Conservation (phyloP, 2,888 invertebrate species). For the Hyposoter didymator region DNA sequence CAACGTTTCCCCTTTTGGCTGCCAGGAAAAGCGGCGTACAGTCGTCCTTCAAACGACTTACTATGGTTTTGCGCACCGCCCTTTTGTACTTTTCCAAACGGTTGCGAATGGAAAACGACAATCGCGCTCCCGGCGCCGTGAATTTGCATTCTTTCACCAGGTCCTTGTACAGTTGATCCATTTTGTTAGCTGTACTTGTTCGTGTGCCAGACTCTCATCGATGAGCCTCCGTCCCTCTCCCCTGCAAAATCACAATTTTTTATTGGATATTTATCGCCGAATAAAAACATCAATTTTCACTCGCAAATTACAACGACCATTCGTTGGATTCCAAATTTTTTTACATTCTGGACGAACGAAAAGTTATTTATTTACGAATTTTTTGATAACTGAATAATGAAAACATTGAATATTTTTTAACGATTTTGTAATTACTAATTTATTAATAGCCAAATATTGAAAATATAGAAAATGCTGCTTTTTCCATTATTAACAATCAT, state of each 20-base stretch:
- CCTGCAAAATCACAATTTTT: not conserved
- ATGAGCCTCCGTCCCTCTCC: not conserved
- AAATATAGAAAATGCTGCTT: too few species aligned
- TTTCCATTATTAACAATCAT: not conserved
- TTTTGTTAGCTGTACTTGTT: constrained; percentile 68
- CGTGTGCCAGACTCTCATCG: constrained; percentile 11
- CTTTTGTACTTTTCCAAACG: constrained; percentile 87
- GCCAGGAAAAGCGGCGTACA: constrained; percentile 93
- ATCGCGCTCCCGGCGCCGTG: constrained; percentile 89
- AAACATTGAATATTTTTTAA: not conserved
- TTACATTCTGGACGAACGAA: not conserved
- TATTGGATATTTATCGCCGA: not conserved
- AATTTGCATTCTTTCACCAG: constrained; percentile 89
- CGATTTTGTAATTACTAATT: too few species aligned
- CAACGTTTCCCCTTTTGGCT: constrained; percentile 91
- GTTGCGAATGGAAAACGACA: constrained; percentile 86
- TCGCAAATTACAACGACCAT: not conserved
- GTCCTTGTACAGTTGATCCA: constrained; percentile 86
- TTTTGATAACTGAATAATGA: not conserved
- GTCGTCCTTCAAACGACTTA: constrained; percentile 89
- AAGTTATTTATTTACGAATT: not conserved
- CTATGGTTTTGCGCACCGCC: constrained; percentile 88
- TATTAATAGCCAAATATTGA: too few species aligned
- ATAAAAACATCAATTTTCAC: not conserved
- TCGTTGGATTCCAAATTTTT: not conserved